These are phyloP conservation scores for Cloeon dipterum DNA, from an alignment of 2,888 invertebrate genomes.

Conservation along the genomic window DNA sequence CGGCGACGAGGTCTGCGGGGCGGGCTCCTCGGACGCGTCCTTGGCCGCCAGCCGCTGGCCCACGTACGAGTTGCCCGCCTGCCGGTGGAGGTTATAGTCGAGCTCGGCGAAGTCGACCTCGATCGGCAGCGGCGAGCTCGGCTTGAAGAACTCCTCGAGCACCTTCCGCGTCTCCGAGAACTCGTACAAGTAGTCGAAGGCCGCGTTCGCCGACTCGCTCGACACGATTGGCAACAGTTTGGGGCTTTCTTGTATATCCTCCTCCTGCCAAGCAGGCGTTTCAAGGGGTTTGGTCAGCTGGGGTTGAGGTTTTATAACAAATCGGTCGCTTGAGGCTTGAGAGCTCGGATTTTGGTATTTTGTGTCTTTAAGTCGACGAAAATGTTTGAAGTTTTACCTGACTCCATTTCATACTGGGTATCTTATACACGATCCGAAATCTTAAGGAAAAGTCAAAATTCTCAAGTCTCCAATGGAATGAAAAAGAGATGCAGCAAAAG, in stretches of 20 bases:
- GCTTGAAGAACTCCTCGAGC: conserved; percentile 76
- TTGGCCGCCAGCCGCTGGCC: conserved; percentile 41
- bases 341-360: no score
- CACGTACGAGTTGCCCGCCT: conserved; percentile 51
- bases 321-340: no score
- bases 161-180: conserved; percentile 84
- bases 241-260: conserved; percentile 2
- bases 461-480: no score
- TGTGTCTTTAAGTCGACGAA: no score
- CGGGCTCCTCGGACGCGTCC: conserved; percentile 17
- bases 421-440: no score
- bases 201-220: conserved; percentile 22
- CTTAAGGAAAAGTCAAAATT: no score
- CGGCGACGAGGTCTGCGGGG: conserved; percentile 23
- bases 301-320: no score
- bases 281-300: no score
- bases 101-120: conserved; percentile 30
- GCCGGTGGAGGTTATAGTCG: conserved; percentile 54
- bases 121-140: background rate
- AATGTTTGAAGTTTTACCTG: no score
- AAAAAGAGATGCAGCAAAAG: no score
- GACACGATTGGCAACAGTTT: conserved; percentile 10
- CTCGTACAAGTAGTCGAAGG: conserved; percentile 76
- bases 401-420: no score
- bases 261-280: background rate